phyloP scores from a whole-genome alignment of 1,140 invertebrate genomes.

The Ooceraea biroi region DNA sequence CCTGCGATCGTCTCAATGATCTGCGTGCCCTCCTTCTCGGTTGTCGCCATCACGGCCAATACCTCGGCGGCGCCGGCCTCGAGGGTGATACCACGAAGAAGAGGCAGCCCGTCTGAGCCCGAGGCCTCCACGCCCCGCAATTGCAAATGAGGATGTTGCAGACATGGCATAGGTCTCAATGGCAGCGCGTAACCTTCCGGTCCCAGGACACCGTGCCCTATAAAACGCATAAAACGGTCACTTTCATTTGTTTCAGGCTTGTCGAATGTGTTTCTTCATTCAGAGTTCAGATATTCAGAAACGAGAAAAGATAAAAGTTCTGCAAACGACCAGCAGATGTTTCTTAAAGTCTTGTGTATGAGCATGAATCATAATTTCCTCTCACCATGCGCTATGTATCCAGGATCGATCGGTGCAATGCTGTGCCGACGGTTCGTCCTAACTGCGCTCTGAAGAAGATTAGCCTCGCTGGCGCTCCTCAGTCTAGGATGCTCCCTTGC shows the following conservation, averaged over 20 bases:
- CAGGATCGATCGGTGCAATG: slow-evolving; percentile 88
- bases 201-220: slow-evolving; percentile 78
- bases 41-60: slow-evolving; percentile 95
- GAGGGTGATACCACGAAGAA: slow-evolving; percentile 91
- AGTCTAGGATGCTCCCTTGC: slow-evolving; percentile 86
- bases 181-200: slow-evolving; percentile 78
- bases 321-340: too few species aligned
- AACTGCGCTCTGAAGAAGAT: slow-evolving; percentile 88
- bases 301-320: too few species aligned
- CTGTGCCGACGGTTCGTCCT: slow-evolving; percentile 88
- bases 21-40: slow-evolving; percentile 84
- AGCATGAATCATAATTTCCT: not conserved
- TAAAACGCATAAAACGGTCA: not conserved
- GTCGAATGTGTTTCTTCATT: too few species aligned
- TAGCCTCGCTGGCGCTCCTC: slow-evolving; percentile 91
- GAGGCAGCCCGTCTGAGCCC: slow-evolving; percentile 80
- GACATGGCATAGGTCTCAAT: slow-evolving; percentile 80
- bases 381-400: slow-evolving; percentile 79
- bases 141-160: slow-evolving; percentile 89
- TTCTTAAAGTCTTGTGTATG: too few species aligned
- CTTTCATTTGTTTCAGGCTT: not conserved
- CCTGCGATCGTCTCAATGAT: slow-evolving; percentile 94
- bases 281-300: not conserved
- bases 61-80: slow-evolving; percentile 96
- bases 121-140: slow-evolving; percentile 88